Evolutionary conservation across 2,113 vertebrate genomes (phyloP), one percentile per base, ranked within the genome.

Genomic region (Hypocryptadius cinnamomeus): DNA sequence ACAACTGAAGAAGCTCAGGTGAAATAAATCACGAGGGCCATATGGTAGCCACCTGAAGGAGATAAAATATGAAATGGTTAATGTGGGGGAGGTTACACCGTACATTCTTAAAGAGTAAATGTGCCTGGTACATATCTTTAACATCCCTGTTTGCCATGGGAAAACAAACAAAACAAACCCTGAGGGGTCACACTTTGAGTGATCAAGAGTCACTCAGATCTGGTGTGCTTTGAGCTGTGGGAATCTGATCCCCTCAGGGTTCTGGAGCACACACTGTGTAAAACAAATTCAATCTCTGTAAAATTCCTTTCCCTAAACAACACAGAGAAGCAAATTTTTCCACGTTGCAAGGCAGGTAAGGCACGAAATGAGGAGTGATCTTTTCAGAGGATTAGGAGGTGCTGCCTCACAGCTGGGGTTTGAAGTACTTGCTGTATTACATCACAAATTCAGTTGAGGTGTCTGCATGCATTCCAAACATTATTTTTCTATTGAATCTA

Each of bases 131-230:
- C 5, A 1, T 13, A 2, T 11, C 45, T 85, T 25, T 13, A 66
- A 12, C 60, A 61, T 4, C 31, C 10, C 39, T n/a, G 12, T 31
- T 66, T 85, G 39, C 71, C 1, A 2, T 25, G 50, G 47, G 56
- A 48, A 30, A 53, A 30, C 31, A 48, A 79, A 63, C 37, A 20
- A 8, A 70, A 5, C 25, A 20, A 65, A 24, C 18, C 6, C 37
- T 2, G 25, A 15, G 61, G 28, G 17, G 21, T 37, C 54, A 6
- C 11, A 4, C 63, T 70, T 23, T 3, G n/a, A n/a, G 69, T 18
- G 47, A 39, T 27, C 7, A 15, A 3, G 42, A n/a, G 35, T 40
- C 45, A 2, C 54, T 40, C 8, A 0, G 11, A 1, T 27, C 50
- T 65, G 64, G 8, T 28, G 14, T 64, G n/a, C 40, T 73, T 28